Conservation (phyloP, 1,140 invertebrate species). For the Scaptomyza montana region DNA sequence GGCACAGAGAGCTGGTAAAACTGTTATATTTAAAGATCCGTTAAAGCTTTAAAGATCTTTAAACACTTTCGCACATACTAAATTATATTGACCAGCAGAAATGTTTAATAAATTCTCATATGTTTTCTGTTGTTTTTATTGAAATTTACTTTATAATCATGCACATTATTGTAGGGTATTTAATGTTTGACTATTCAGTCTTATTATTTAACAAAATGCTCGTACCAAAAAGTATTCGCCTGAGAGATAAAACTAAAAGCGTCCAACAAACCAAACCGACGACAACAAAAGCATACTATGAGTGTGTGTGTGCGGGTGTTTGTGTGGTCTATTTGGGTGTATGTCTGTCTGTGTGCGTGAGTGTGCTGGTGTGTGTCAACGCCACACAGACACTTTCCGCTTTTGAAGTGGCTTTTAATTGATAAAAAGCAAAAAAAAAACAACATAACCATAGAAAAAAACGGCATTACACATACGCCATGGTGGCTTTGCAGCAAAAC, state of each 20-base stretch:
- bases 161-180: constrained; percentile 17
- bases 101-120: too few species aligned
- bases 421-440: constrained; percentile 66
- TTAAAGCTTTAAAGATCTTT: too few species aligned
- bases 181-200: background rate
- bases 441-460: constrained; percentile 52
- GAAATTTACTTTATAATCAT: too few species aligned
- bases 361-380: constrained; percentile 71
- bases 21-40: too few species aligned
- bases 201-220: constrained; percentile 26
- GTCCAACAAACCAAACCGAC: constrained; percentile 71
- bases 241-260: constrained; percentile 75
- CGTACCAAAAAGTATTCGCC: constrained; percentile 48
- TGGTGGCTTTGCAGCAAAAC: constrained; percentile 67
- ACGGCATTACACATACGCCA: constrained; percentile 75
- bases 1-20: too few species aligned
- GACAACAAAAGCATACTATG: constrained; percentile 64
- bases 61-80: too few species aligned
- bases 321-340: constrained; percentile 50
- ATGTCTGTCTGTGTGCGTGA: constrained; percentile 35
- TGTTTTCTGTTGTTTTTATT: too few species aligned
- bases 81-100: too few species aligned
- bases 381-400: constrained; percentile 77
- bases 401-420: constrained; percentile 83
- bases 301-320: constrained; percentile 21